A percentile compares a stretch with the other conserved stretches of the same genome.
phyloP scores from a whole-genome alignment of 2,888 invertebrate genomes.

The Lepidocyrtinus sp. region DNA sequence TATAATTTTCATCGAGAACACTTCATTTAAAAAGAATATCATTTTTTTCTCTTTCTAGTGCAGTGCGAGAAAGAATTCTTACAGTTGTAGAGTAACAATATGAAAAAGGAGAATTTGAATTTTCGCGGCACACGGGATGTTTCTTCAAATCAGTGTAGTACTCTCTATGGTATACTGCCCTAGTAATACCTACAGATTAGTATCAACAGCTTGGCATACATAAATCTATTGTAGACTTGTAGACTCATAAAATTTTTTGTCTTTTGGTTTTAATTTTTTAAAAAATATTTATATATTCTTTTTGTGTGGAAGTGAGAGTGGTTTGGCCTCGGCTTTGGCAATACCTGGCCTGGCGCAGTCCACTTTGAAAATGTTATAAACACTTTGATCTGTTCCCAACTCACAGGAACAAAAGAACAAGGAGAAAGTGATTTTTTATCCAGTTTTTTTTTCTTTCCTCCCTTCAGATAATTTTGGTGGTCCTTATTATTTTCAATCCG shows the following conservation, averaged over 20 bases:
- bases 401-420: background rate
- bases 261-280: slow-evolving; percentile 1
- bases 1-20: background rate
- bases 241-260: slow-evolving; percentile 18
- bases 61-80: background rate
- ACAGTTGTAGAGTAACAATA: too few relatives aligned
- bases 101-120: background rate
- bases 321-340: too few relatives aligned
- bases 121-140: background rate
- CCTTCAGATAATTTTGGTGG: background rate
- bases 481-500: background rate
- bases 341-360: slow-evolving; percentile 30
- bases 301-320: slow-evolving; percentile 8
- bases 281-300: slow-evolving; percentile 9
- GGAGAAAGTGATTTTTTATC: background rate
- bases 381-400: slow-evolving; percentile 55
- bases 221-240: too few relatives aligned
- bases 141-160: background rate
- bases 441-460: background rate
- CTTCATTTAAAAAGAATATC: background rate
- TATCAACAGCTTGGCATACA: slow-evolving; percentile 18
- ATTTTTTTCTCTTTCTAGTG: slow-evolving; percentile 1
- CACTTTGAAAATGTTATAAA: slow-evolving; percentile 43
- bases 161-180: background rate
- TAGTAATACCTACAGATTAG: background rate